Percentiles rank a stretch among this genome's conserved stretches.
Conservation (phyloP, 2,797 vertebrate genomes). For the Sciurus carolinensis region DNA sequence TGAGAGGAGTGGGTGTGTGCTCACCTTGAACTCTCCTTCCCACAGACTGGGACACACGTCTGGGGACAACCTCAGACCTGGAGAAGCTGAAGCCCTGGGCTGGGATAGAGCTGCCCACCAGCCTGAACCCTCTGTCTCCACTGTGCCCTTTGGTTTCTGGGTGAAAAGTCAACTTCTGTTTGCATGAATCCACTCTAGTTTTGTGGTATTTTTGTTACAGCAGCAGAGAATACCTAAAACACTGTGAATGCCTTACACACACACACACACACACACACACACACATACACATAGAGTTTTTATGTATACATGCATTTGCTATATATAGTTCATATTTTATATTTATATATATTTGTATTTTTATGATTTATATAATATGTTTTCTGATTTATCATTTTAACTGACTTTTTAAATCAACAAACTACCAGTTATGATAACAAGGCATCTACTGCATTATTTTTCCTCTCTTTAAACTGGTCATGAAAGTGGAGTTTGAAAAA, state of each 20-base stretch:
- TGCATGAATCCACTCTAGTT: neutral
- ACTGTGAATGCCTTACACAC: neutral
- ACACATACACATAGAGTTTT: neutral
- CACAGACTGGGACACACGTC: fast-evolving
- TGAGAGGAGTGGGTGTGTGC: neutral
- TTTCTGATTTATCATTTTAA: conserved; percentile 3
- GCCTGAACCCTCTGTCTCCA: neutral
- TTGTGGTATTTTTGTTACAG: neutral
- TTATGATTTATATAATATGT: neutral
- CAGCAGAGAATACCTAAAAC: neutral
- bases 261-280: neutral
- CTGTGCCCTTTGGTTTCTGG: neutral
- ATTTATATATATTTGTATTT: neutral
- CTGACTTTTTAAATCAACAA: neutral
- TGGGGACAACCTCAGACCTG: too few relatives aligned
- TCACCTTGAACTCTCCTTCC: neutral
- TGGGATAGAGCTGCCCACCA: neutral
- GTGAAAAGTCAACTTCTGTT: neutral
- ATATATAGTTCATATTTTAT: neutral
- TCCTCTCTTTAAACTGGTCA: neutral
- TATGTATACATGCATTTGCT: neutral
- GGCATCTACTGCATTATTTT: neutral
- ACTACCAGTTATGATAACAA: neutral
- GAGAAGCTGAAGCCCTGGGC: neutral
- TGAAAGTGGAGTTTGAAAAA: neutral